Percentiles rank a stretch among this genome's conserved stretches.
Conservation (phyloP, 2,113 vertebrate genomes). For the Perca fluviatilis region DNA sequence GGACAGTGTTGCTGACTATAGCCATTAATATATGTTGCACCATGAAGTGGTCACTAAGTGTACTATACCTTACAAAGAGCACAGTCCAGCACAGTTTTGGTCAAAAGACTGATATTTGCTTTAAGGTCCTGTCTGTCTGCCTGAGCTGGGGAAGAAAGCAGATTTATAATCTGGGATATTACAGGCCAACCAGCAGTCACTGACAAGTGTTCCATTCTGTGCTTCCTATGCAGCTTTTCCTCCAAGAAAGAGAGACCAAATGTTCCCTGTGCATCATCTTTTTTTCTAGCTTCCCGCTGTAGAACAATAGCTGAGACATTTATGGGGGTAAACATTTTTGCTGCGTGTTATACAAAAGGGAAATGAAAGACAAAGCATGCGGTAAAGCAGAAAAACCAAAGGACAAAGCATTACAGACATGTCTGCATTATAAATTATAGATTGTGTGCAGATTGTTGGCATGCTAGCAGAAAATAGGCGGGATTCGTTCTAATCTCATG, state of each 20-base stretch:
- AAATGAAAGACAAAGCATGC: conserved; percentile 49
- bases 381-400: conserved; percentile 14
- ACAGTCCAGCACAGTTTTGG: neutral
- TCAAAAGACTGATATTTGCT: neutral
- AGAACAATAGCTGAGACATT: conserved; percentile 34
- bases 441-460: conserved; percentile 40
- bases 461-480: neutral
- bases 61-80: neutral
- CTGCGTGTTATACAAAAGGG: conserved; percentile 30
- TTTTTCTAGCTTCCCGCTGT: neutral
- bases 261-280: conserved; percentile 17
- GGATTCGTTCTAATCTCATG: neutral
- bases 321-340: conserved; percentile 41
- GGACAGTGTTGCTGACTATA: neutral
- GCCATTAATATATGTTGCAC: neutral
- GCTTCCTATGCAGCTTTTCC: conserved; percentile 36
- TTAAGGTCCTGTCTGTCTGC: neutral
- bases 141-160: neutral
- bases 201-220: conserved; percentile 17
- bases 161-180: conserved; percentile 29
- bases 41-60: neutral
- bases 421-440: conserved; percentile 52
- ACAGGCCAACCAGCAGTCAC: conserved; percentile 23
- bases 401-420: conserved; percentile 34
- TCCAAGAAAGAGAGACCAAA: conserved; percentile 30